Evolutionary conservation across 2,888 invertebrate genomes (phyloP).

Genomic region (Tortrix viridana): DNA sequence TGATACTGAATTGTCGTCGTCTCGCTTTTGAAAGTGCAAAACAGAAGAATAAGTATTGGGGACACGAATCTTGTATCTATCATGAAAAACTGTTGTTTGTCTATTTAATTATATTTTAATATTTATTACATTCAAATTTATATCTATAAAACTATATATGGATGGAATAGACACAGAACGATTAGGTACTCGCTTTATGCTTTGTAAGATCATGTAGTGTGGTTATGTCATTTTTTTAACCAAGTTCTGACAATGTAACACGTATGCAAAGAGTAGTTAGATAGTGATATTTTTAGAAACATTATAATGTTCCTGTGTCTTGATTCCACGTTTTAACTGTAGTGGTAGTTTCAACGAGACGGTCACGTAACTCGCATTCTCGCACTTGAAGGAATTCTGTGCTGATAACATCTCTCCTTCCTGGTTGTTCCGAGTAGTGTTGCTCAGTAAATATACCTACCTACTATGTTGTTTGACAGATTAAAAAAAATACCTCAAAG

Average conservation of each 20-base stretch:
- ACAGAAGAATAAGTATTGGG: background rate
- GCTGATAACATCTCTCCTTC: conserved; percentile 58
- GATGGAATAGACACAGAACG: no score
- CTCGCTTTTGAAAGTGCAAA: conserved; percentile 22
- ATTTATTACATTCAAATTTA: no score
- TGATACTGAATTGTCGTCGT: conserved; percentile 71
- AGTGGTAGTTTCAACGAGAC: conserved; percentile 40
- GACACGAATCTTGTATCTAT: background rate
- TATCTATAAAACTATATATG: no score
- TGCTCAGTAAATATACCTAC: background rate
- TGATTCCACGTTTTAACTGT: background rate
- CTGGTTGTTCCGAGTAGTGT: conserved; percentile 37
- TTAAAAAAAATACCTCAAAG: background rate
- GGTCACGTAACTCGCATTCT: conserved; percentile 66
- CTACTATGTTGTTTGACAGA: background rate
- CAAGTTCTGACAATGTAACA: no score
- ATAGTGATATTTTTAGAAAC: no score
- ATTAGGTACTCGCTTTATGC: no score
- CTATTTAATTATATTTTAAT: no score
- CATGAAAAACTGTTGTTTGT: no score
- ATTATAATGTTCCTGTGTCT: no score
- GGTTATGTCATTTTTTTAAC: no score
- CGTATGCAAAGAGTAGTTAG: no score
- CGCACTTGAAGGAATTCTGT: conserved; percentile 65
- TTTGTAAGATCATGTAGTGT: no score